phyloP scores from a whole-genome alignment of 2,113 vertebrate genomes.

The Callionymus lyra region DNA sequence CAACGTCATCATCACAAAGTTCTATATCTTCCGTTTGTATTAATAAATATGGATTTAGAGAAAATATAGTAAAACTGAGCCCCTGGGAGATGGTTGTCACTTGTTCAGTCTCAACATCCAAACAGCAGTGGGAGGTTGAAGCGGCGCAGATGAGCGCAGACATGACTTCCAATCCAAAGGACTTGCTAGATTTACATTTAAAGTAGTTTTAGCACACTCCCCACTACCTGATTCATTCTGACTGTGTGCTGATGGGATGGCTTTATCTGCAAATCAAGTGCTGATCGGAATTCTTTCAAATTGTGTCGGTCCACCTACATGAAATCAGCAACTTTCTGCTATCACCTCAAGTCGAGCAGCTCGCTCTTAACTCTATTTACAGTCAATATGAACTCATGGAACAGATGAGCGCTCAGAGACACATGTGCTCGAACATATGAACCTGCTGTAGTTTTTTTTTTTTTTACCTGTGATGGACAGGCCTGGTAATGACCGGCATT shows the following conservation, averaged over 20 bases:
- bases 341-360: slow-evolving; percentile 29
- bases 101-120: slow-evolving; percentile 36
- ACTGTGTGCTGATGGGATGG: slow-evolving; percentile 44
- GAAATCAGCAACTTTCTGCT: slow-evolving; percentile 33
- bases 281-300: too few species aligned
- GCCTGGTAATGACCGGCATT: slow-evolving; percentile 38
- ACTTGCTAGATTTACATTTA: slow-evolving; percentile 70
- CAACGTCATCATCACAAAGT: too few species aligned
- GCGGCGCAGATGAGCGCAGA: slow-evolving; percentile 35
- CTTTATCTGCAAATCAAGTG: slow-evolving; percentile 55
- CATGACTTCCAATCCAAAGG: slow-evolving; percentile 63
- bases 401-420: slow-evolving; percentile 3
- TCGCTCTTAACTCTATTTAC: slow-evolving; percentile 41
- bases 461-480: slow-evolving; percentile 51
- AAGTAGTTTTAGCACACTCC: slow-evolving; percentile 64
- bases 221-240: slow-evolving; percentile 60
- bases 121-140: slow-evolving; percentile 37
- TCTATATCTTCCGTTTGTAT: too few species aligned
- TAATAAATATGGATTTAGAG: too few species aligned
- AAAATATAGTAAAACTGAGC: too few species aligned
- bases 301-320: background rate
- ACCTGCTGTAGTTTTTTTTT: slow-evolving; percentile 11
- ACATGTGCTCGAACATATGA: slow-evolving; percentile 16
- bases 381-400: slow-evolving; percentile 16
- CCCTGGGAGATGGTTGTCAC: too few species aligned